Evolutionary conservation across 2,113 vertebrate species (phyloP), one percentile per base, ranked within the genome.

Genomic region (Clupea harengus): DNA sequence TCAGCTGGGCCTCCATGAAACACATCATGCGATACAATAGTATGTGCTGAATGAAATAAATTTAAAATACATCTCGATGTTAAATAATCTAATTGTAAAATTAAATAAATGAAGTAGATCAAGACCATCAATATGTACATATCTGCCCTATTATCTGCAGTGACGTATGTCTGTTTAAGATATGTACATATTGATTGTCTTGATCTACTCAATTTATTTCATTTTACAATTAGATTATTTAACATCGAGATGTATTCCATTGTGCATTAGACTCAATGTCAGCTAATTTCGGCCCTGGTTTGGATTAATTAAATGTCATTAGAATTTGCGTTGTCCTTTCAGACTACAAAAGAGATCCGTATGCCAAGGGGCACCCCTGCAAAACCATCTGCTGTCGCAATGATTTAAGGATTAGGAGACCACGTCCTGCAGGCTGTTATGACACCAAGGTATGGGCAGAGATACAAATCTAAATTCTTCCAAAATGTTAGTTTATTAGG

Each of bases 1-100:
- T 81, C 0, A 92, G 93, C 90, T 88, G 97, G 87, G 92, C 85
- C 83, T 95, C 95, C 89, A 95, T 98, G 94, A 98, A 97, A 91
- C 91, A 95, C 85, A 95, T 98, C 89, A 97, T 97, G 97, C 96
- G 97, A 95, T 97, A 97, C 93, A 98, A 98, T 93, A 97, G 97
- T 98, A 95, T 80, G 96, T 94, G 54, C 64, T 52, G 44, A 13
- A n/a, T n/a, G n/a, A n/a, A n/a, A n/a, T n/a, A n/a, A n/a, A n/a
- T n/a, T n/a, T n/a, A n/a, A n/a, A 39, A 15, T 32, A 39, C 28
- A 75, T 32, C 39, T 1, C n/a, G 39, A 15, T 32, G 67, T 28
- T 39, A 75, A 4, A n/a, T n/a, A n/a, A n/a, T n/a, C n/a, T n/a
- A n/a, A n/a, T n/a, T n/a, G n/a, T n/a, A n/a, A 1, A 15, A 75